These are phyloP conservation scores for Clarias macrocephalus DNA, from an alignment of 2,113 vertebrate genomes.

Conservation along the genomic window DNA sequence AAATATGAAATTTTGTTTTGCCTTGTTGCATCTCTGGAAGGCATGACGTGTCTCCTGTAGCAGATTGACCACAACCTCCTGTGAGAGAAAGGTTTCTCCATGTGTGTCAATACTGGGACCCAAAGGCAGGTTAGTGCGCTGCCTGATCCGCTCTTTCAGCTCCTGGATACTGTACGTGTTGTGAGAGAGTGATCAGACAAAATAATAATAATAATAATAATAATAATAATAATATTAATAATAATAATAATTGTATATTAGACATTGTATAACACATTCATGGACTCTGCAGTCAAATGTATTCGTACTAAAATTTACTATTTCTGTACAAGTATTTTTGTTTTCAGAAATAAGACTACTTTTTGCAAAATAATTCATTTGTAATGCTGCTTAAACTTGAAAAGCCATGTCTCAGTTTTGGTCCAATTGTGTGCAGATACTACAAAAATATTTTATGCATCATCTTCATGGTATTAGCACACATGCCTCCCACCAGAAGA, in stretches of 20 bases:
- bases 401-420: background rate
- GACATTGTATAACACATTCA: background rate
- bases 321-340: no score
- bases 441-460: background rate
- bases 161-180: constrained; percentile 86
- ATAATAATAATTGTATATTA: background rate
- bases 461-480: background rate
- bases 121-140: constrained; percentile 89
- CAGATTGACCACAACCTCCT: constrained; percentile 96
- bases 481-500: background rate
- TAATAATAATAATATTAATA: background rate
- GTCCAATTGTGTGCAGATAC: background rate
- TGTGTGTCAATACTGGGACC: constrained; percentile 97
- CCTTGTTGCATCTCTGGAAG: constrained; percentile 97
- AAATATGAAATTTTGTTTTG: constrained; percentile 62
- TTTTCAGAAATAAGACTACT: background rate
- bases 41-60: constrained; percentile 96
- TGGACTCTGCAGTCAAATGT: background rate
- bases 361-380: background rate
- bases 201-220: background rate
- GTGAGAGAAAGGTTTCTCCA: constrained; percentile 94
- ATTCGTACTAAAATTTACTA: no score
- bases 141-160: constrained; percentile 93
- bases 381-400: background rate
- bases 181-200: background rate